Base-by-base conservation (phyloP, 2,888 invertebrate species). In the Beris morrisii region DNA sequence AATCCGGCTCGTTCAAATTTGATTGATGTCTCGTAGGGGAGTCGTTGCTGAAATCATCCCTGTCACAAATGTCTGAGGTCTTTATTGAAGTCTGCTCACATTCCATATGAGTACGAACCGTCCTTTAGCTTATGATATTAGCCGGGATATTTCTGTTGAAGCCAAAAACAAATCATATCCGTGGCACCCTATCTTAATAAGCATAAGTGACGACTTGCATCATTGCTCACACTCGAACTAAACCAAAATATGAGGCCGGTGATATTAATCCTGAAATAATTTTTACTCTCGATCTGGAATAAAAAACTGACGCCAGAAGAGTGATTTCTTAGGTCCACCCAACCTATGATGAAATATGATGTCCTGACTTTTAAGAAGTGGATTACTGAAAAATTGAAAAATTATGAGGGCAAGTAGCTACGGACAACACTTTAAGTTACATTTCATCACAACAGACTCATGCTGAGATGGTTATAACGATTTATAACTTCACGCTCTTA, bases 11-110 rank as follows among this genome's bases (percentile, higher is more conserved):
- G n/a, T 55, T 45, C 28, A 9, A 12, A n/a, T 53, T 54, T 64
- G 64, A 64, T 64, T 64, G 53, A 64, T 64, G 53, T 55, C 43
- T 53, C 64, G 45, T 54, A 54, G 54, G 64, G 64, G 64, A 55
- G 55, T 54, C 11, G n/a, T n/a, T 46, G 38, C 28, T 46, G 22
- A 11, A 22, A 22, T 63, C 38, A n/a, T 6, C 45, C 45, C 45
- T 45, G 59, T 48, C 59, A 59, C 6, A 48, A 48, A 59, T 32
- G 30, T 59, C 46, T 59, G 48, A 30, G 48, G 48, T 31, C 59
- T 46, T 59, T 48, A 59, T 59, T 59, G 30, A 7, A n/a, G n/a
- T 32, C 31, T n/a, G 13, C n/a, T n/a, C 7, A 7, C 32, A 32
- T 32, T 32, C 32, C 32, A 7, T 7, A 32, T 4, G 5, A 32